phyloP scores from a whole-genome alignment of 2,888 invertebrate genomes.

The Eupelmus urozonus region DNA sequence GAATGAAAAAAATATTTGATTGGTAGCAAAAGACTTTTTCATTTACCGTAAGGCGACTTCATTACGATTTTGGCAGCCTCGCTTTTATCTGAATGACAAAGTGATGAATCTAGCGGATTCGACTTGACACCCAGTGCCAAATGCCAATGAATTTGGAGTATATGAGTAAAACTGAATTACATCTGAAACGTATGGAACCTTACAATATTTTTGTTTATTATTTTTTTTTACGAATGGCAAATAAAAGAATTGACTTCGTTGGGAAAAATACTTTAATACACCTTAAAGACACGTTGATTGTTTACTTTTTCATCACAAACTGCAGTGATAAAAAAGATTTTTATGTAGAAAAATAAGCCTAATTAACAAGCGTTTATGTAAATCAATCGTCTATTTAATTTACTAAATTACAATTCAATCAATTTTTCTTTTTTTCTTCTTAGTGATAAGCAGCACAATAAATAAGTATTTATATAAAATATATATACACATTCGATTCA shows the following conservation, averaged over 20 bases:
- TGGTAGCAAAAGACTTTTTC: slow-evolving; percentile 65
- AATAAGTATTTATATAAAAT: slow-evolving; percentile 46
- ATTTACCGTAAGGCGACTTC: slow-evolving; percentile 62
- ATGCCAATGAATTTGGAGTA: slow-evolving; percentile 59
- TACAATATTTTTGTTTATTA: slow-evolving; percentile 36
- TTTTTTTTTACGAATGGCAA: slow-evolving; percentile 15
- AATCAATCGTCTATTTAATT: slow-evolving; percentile 42
- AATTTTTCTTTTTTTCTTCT: slow-evolving; percentile 31
- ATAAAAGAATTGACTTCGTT: slow-evolving; percentile 38
- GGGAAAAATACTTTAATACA: slow-evolving; percentile 38
- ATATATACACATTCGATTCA: slow-evolving; percentile 25
- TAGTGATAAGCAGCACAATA: slow-evolving; percentile 48
- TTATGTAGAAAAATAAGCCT: slow-evolving; percentile 49
- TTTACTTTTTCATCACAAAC: slow-evolving; percentile 36
- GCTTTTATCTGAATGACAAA: slow-evolving; percentile 70
- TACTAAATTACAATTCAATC: slow-evolving; percentile 38
- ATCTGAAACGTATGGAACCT: slow-evolving; percentile 9
- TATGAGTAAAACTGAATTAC: slow-evolving; percentile 14
- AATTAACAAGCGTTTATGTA: slow-evolving; percentile 38
- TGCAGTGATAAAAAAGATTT: slow-evolving; percentile 23
- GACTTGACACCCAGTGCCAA: slow-evolving; percentile 69
- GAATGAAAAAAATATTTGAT: no score
- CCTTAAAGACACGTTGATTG: slow-evolving; percentile 41
- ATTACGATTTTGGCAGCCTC: slow-evolving; percentile 66
- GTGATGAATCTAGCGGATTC: slow-evolving; percentile 69